A percentile compares a stretch with the other conserved stretches of the same genome.
Evolutionary conservation across 2,888 invertebrate genomes (phyloP).

Genomic region (Drosophila monieri): DNA sequence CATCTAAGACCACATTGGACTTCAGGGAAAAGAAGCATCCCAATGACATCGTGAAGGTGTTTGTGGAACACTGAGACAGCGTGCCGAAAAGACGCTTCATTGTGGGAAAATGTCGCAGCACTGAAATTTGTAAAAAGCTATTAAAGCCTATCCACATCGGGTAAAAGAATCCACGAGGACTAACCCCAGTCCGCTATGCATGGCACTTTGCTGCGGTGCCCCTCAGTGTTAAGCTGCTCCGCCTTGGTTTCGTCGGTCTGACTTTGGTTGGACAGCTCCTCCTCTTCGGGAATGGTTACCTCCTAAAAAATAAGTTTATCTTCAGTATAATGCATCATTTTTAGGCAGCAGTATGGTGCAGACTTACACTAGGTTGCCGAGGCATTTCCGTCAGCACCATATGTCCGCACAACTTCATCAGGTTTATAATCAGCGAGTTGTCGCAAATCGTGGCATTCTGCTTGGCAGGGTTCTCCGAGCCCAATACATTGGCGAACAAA

Average conservation of each 20-base stretch:
- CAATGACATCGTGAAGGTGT: constrained; percentile 87
- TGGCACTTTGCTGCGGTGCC: constrained; percentile 85
- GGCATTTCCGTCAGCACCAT: constrained; percentile 87
- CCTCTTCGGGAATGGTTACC: constrained; percentile 84
- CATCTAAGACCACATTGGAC: constrained; percentile 84
- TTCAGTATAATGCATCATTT: not conserved
- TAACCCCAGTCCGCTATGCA: constrained; percentile 91
- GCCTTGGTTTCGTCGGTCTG: constrained; percentile 95
- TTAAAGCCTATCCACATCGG: not conserved
- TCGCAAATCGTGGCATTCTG: constrained; percentile 89
- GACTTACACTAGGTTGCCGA: constrained; percentile 83
- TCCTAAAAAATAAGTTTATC: constrained; percentile 53
- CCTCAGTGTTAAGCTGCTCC: constrained; percentile 85
- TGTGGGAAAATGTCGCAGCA: constrained; percentile 90
- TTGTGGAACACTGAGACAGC: constrained; percentile 90
- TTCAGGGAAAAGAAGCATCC: constrained; percentile 83
- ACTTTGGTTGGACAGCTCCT: constrained; percentile 84
- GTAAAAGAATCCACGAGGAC: not conserved
- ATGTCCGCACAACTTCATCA: constrained; percentile 88
- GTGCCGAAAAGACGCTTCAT: constrained; percentile 93
- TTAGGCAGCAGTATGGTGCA: too few relatives aligned
- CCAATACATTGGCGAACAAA: constrained; percentile 89
- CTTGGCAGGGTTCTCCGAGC: constrained; percentile 86
- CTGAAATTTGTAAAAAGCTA: constrained; percentile 79
- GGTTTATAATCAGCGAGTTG: constrained; percentile 89